Evolutionary conservation across 2,888 invertebrate genomes (phyloP).

Genomic region (Eumacrocentrus americanus): DNA sequence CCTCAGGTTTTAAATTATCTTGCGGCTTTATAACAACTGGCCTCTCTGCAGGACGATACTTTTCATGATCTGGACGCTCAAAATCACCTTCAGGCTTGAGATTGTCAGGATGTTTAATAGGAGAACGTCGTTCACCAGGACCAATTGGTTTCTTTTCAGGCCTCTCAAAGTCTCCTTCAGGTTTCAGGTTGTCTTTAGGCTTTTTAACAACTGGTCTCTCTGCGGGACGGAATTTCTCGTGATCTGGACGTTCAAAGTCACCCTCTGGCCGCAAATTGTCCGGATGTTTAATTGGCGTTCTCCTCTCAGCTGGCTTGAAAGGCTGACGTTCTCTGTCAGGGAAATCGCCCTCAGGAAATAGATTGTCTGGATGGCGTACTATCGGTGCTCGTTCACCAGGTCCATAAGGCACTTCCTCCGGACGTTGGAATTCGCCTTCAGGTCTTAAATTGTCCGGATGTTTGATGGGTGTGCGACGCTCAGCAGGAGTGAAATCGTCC

Average conservation of each 20-base stretch:
- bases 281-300: slow-evolving; percentile 50
- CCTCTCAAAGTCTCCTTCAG: slow-evolving; percentile 58
- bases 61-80: slow-evolving; percentile 45
- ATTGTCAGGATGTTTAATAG: slow-evolving; percentile 65
- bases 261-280: slow-evolving; percentile 65
- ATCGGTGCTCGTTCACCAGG: slow-evolving; percentile 58
- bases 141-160: slow-evolving; percentile 43
- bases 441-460: slow-evolving; percentile 59
- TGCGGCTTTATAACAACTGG: slow-evolving; percentile 50
- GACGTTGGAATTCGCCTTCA: slow-evolving; percentile 64
- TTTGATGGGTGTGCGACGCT: slow-evolving; percentile 54
- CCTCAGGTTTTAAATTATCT: slow-evolving; percentile 64
- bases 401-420: slow-evolving; percentile 55
- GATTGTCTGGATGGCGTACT: slow-evolving; percentile 56
- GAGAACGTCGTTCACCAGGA: slow-evolving; percentile 64
- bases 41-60: slow-evolving; percentile 61
- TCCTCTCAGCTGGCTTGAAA: slow-evolving; percentile 61
- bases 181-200: slow-evolving; percentile 63
- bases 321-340: slow-evolving; percentile 45
- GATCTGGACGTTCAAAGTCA: slow-evolving; percentile 65
- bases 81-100: slow-evolving; percentile 63
- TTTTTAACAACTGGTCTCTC: slow-evolving; percentile 34
- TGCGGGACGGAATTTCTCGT: slow-evolving; percentile 56
- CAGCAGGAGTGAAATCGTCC: slow-evolving; percentile 62
- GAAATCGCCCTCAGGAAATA: slow-evolving; percentile 63